These are phyloP conservation scores for Phallusia fumigata DNA, from an alignment of 23 tunicate species.

Conservation along the genomic window DNA sequence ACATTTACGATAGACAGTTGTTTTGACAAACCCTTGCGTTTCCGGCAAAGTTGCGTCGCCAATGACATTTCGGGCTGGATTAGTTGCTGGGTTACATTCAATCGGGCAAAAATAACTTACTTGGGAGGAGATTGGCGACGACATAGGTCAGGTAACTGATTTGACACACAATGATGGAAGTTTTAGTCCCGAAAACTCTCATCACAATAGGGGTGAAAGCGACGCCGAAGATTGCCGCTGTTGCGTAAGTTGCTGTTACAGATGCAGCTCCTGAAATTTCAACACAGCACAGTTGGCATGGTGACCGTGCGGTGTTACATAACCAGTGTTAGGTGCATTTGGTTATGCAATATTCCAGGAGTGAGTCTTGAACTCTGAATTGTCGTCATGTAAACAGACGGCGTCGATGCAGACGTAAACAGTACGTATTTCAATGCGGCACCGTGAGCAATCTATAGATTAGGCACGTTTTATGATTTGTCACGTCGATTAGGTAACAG, in stretches of 20 bases:
- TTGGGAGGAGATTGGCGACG: constrained; percentile 45
- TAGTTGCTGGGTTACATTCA: neutral
- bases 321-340: neutral
- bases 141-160: constrained; percentile 42
- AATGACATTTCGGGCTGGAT: too few species aligned
- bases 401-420: too few species aligned
- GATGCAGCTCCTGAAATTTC: constrained; percentile 37
- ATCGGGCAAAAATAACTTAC: constrained; percentile 19
- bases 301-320: neutral
- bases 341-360: neutral
- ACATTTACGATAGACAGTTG: too few species aligned
- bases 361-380: neutral
- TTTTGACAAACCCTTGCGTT: too few species aligned
- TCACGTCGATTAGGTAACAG: too few species aligned
- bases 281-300: neutral
- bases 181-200: constrained; percentile 34
- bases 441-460: too few species aligned
- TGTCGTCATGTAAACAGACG: too few species aligned
- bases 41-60: too few species aligned
- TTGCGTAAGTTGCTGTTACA: constrained; percentile 35
- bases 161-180: constrained; percentile 25
- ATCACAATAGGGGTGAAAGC: constrained; percentile 50
- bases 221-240: constrained; percentile 40
- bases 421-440: too few species aligned
- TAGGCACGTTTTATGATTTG: too few species aligned